phyloP scores from a whole-genome alignment of 2,888 invertebrate genomes.

The Machimus atricapillus region DNA sequence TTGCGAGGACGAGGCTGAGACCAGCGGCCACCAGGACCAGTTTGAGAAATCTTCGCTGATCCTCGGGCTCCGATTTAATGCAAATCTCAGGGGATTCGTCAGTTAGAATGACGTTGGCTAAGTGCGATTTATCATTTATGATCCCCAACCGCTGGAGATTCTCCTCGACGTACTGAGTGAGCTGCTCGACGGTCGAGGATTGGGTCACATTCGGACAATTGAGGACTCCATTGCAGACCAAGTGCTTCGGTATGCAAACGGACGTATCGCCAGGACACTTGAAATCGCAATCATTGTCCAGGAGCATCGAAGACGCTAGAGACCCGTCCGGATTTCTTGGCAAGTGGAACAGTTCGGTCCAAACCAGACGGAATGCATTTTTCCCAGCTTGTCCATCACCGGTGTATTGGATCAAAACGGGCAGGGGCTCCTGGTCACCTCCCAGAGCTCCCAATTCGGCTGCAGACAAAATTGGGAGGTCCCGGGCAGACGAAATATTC shows the following conservation, averaged over 20 bases:
- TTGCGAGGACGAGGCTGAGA: constrained; percentile 56
- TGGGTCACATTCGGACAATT: constrained; percentile 82
- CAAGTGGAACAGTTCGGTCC: constrained; percentile 88
- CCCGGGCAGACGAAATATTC: constrained; percentile 80
- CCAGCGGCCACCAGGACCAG: constrained; percentile 57
- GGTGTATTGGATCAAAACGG: constrained; percentile 75
- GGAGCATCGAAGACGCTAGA: constrained; percentile 77
- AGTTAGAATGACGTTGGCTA: constrained; percentile 66
- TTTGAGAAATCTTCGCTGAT: constrained; percentile 56
- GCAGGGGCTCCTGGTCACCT: constrained; percentile 69
- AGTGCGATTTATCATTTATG: constrained; percentile 63
- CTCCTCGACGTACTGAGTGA: constrained; percentile 68
- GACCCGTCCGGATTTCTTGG: constrained; percentile 84
- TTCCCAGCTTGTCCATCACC: constrained; percentile 79
- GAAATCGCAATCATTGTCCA: constrained; percentile 81
- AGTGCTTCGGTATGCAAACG: constrained; percentile 81
- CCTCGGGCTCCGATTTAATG: constrained; percentile 64
- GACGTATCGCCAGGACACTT: constrained; percentile 85
- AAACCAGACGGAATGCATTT: constrained; percentile 86
- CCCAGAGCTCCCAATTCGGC: constrained; percentile 73
- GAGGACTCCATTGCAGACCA: constrained; percentile 86
- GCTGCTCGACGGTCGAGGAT: constrained; percentile 60
- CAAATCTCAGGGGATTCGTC: constrained; percentile 83
- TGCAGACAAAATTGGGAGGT: constrained; percentile 80
- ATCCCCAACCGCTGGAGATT: constrained; percentile 69